Conservation (phyloP, 2,888 invertebrate species). For the Heterodera filipjevi region DNA sequence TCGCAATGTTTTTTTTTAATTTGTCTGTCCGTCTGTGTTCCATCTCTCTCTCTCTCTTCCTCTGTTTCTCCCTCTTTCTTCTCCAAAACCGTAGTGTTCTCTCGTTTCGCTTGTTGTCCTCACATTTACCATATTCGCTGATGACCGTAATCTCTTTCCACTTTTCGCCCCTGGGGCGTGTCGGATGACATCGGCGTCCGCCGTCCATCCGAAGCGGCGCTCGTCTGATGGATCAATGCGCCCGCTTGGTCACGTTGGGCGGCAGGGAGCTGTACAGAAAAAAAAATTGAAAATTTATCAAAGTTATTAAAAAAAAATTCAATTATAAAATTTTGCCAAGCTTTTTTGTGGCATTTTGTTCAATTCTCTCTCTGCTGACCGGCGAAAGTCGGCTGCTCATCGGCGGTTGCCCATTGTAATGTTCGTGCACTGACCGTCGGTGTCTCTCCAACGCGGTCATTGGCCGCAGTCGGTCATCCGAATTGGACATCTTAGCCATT, state of each 20-base stretch:
- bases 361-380: background rate
- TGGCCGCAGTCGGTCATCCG: background rate
- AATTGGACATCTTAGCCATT: background rate
- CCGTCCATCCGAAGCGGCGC: background rate
- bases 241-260: slow-evolving; percentile 42
- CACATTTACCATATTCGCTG: slow-evolving; percentile 47
- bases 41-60: too few species aligned
- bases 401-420: slow-evolving; percentile 21
- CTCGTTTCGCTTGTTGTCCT: background rate
- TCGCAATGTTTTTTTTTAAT: too few species aligned
- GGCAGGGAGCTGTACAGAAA: slow-evolving; percentile 20
- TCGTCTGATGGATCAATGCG: slow-evolving; percentile 48
- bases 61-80: background rate
- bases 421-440: slow-evolving; percentile 13
- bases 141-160: slow-evolving; percentile 59
- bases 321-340: background rate
- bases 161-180: slow-evolving; percentile 60
- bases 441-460: slow-evolving; percentile 25
- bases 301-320: background rate
- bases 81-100: too few species aligned
- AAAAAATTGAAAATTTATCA: background rate
- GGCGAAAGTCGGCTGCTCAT: background rate
- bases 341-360: too few species aligned
- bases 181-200: slow-evolving; percentile 44
- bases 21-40: too few species aligned